phyloP scores from a whole-genome alignment of 2,797 vertebrate species.

The Hyperoplus lanceolatus region DNA sequence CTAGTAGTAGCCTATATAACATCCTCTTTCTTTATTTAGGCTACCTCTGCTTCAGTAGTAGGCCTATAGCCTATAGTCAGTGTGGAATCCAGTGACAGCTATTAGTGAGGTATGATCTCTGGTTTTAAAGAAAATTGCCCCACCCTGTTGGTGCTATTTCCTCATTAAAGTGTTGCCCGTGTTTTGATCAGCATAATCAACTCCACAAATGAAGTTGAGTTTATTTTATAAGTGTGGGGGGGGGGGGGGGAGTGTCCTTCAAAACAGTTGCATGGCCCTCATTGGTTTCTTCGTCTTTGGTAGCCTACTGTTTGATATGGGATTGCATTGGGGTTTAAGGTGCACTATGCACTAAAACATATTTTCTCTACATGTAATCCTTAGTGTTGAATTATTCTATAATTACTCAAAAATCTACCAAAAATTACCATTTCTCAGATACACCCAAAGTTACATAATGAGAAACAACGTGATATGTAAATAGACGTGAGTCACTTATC shows the following conservation, averaged over 20 bases:
- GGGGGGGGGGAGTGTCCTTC: background rate
- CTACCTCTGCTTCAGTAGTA: background rate
- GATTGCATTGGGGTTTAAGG: constrained; percentile 9
- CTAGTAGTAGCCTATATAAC: background rate
- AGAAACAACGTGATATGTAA: background rate
- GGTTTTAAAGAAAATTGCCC: constrained; percentile 37
- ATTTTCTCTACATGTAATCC: no score
- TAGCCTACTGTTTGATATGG: background rate
- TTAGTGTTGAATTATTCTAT: no score
- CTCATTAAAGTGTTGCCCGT: constrained; percentile 17
- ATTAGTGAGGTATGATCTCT: background rate
- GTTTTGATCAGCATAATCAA: constrained; percentile 36
- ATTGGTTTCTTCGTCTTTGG: background rate
- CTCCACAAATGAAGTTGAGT: background rate
- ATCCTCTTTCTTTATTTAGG: background rate
- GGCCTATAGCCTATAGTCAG: background rate
- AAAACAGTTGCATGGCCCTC: background rate
- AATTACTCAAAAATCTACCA: no score
- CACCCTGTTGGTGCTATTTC: constrained; percentile 51
- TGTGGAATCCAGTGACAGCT: background rate
- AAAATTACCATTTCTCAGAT: no score
- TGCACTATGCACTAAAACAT: no score
- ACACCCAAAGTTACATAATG: no score
- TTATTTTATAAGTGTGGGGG: background rate
- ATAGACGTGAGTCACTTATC: background rate